Percentiles rank a stretch among this genome's conserved stretches.
These are phyloP conservation scores for Upupa epops DNA, from an alignment of 2,113 vertebrate species.

Conservation along the genomic window DNA sequence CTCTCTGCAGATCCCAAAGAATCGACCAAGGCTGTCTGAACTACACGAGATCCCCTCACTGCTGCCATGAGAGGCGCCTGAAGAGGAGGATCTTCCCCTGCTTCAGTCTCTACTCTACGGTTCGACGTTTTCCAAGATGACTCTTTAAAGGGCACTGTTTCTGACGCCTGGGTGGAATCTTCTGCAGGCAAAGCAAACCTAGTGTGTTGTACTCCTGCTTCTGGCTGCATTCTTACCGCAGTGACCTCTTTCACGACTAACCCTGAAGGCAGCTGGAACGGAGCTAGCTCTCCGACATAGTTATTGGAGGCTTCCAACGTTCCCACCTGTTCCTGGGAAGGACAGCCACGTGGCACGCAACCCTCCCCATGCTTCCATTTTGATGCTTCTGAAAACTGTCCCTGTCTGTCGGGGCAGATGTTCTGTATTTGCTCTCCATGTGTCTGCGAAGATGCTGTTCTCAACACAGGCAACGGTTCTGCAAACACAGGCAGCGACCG, in stretches of 20 bases:
- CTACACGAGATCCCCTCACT: neutral
- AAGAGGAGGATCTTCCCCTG: neutral
- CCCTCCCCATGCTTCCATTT: neutral
- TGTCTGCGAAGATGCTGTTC: neutral
- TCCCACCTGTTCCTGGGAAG: conserved; percentile 13
- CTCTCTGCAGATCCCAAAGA: neutral
- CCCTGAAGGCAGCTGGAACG: neutral
- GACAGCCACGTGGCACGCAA: neutral
- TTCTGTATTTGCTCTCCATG: neutral
- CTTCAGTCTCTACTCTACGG: neutral
- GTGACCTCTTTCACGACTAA: neutral
- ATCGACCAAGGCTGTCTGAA: neutral
- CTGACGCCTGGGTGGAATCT: conserved; percentile 2
- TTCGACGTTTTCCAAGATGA: neutral
- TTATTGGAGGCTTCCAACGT: neutral
- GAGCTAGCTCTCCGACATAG: neutral
- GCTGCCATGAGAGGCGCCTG: neutral
- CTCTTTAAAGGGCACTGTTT: neutral
- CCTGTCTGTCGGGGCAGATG: neutral
- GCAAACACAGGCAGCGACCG: fast-evolving
- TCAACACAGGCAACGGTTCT: fast-evolving
- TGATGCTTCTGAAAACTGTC: neutral
- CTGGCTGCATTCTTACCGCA: neutral
- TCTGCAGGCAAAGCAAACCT: conserved; percentile 21
- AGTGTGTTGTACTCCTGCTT: neutral